Conservation (phyloP, 2,888 invertebrate genomes). For the Phortica okadai region DNA sequence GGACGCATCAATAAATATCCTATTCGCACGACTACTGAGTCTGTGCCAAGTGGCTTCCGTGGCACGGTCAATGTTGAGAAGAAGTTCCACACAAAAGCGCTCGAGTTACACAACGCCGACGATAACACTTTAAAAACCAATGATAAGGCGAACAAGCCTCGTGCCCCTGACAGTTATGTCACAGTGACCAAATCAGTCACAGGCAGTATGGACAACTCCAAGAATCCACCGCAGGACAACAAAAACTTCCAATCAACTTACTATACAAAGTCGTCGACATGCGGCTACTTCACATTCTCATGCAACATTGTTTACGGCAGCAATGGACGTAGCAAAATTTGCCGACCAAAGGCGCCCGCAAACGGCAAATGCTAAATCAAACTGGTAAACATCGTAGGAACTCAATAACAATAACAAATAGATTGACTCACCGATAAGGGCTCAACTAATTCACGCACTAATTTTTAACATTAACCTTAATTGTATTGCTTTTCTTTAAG, state of each 20-base stretch:
- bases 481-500: constrained; percentile 28
- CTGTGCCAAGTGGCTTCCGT: constrained; percentile 75
- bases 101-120: constrained; percentile 62
- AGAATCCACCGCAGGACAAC: constrained; percentile 80
- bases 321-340: constrained; percentile 87
- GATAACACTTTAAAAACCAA: constrained; percentile 64
- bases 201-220: constrained; percentile 82
- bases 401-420: neutral
- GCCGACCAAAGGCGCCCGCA: constrained; percentile 87
- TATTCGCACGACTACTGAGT: constrained; percentile 68
- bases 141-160: constrained; percentile 49
- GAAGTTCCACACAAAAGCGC: constrained; percentile 74
- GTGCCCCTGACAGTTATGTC: constrained; percentile 82
- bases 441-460: constrained; percentile 21
- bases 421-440: neutral
- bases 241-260: constrained; percentile 87
- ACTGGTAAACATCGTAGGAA: neutral
- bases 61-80: constrained; percentile 76
- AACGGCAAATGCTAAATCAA: constrained; percentile 81
- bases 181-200: constrained; percentile 89
- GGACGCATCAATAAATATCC: constrained; percentile 68
- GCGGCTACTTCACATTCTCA: constrained; percentile 91
- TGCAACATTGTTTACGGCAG: constrained; percentile 88
- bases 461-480: constrained; percentile 21
- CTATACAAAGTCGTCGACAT: constrained; percentile 91